Conservation (phyloP, 2,797 vertebrate species). For the Microtus californicus region DNA sequence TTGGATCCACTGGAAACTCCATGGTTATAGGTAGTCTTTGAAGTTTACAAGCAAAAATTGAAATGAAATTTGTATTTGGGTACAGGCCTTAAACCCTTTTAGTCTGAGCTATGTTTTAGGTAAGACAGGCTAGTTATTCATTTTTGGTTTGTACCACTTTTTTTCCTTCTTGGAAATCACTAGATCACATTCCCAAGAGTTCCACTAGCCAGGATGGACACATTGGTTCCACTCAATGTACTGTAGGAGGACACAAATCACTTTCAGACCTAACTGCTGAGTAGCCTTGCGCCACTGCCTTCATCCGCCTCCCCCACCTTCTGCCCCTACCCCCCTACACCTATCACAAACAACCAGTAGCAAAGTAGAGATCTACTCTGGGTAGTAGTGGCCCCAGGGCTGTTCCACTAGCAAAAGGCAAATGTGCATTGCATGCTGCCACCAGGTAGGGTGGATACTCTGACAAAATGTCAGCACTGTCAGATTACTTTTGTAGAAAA, state of each 20-base stretch:
- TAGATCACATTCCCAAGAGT: background rate
- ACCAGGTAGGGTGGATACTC: background rate
- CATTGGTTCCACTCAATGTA: background rate
- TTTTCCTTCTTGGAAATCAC: background rate
- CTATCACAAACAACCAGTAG: background rate
- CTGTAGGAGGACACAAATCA: background rate
- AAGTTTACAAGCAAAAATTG: background rate
- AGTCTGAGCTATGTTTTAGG: background rate
- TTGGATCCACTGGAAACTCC: background rate
- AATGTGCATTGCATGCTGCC: background rate
- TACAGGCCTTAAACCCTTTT: background rate
- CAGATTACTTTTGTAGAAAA: background rate
- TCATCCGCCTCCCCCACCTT: background rate
- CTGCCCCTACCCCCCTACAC: rapidly evolving
- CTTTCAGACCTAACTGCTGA: background rate
- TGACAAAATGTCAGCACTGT: background rate
- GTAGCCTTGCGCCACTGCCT: too few relatives aligned
- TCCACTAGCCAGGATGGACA: background rate
- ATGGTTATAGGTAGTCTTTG: background rate
- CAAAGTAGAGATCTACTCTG: background rate
- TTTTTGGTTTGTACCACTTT: background rate
- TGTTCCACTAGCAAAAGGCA: background rate
- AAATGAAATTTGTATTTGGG: background rate
- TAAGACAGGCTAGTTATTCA: background rate
- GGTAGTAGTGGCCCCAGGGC: background rate